Percentiles rank a stretch among this genome's conserved stretches.
Evolutionary conservation across 1,140 invertebrate species (phyloP).

Genomic region (Drosophila bipectinata): DNA sequence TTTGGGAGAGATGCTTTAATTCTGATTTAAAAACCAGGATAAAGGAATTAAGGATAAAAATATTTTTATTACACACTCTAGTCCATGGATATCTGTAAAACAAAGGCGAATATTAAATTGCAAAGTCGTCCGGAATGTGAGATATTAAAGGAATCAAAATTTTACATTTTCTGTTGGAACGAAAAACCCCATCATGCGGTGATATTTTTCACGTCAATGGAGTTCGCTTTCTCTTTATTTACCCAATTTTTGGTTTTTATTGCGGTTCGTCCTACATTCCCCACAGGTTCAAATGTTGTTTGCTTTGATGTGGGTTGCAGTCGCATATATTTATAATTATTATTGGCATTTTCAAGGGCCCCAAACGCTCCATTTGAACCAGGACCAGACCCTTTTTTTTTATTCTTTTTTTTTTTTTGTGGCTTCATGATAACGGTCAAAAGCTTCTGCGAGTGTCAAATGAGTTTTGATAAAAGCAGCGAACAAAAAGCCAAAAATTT

Average conservation of each 20-base stretch:
- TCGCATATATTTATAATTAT: slow-evolving; percentile 64
- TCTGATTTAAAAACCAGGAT: neutral
- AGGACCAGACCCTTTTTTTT: slow-evolving; percentile 11
- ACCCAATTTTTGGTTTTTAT: slow-evolving; percentile 36
- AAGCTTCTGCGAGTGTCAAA: slow-evolving; percentile 49
- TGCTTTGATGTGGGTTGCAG: slow-evolving; percentile 59
- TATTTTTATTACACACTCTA: no score
- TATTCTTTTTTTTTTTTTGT: slow-evolving; percentile 23
- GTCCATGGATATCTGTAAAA: neutral
- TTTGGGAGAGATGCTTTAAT: neutral
- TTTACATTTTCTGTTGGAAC: neutral
- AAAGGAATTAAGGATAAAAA: neutral
- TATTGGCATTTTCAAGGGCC: slow-evolving; percentile 59
- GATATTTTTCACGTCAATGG: slow-evolving; percentile 42
- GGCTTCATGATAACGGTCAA: slow-evolving; percentile 57
- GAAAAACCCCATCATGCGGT: slow-evolving; percentile 10
- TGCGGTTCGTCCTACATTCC: slow-evolving; percentile 26
- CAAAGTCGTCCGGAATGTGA: neutral
- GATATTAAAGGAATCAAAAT: neutral
- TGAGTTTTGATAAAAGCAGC: slow-evolving; percentile 49
- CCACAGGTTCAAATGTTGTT: slow-evolving; percentile 19
- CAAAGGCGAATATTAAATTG: slow-evolving; percentile 1
- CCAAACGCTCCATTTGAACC: slow-evolving; percentile 1
- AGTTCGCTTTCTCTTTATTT: slow-evolving; percentile 33
- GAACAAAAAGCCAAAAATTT: slow-evolving; percentile 28